Conservation (phyloP, 2,888 invertebrate genomes). For the Nemotelus nigrinus region DNA sequence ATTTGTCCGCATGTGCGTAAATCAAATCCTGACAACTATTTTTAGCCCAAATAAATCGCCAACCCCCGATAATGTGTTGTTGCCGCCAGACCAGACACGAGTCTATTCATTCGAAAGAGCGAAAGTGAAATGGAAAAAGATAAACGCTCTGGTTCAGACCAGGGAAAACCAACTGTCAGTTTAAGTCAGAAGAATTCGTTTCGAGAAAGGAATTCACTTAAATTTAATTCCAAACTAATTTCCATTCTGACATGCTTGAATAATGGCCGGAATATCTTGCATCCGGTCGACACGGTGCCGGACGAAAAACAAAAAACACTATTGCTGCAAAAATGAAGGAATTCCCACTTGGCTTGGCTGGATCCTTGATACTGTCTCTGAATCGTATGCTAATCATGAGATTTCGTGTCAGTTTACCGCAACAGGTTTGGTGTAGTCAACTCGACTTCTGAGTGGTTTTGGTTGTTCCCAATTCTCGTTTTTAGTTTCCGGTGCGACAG, state of each 20-base stretch:
- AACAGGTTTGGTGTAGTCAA: constrained; percentile 19
- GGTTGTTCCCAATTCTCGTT: too few relatives aligned
- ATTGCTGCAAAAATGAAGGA: background rate
- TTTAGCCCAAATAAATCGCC: constrained; percentile 5
- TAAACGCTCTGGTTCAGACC: background rate
- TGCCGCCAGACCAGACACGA: background rate
- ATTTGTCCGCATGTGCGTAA: background rate
- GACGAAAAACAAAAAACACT: background rate
- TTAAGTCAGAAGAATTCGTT: background rate
- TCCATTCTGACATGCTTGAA: constrained; percentile 19
- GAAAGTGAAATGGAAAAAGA: background rate
- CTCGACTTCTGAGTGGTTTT: too few relatives aligned
- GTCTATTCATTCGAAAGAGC: background rate
- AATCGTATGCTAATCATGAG: constrained; percentile 38
- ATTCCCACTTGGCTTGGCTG: background rate
- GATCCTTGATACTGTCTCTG: background rate
- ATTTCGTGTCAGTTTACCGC: constrained; percentile 34
- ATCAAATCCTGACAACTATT: background rate
- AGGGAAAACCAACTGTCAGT: background rate
- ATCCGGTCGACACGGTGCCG: background rate
- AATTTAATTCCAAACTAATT: constrained; percentile 18
- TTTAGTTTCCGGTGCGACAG: too few relatives aligned
- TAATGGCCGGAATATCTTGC: background rate
- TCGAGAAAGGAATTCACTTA: constrained; percentile 6
- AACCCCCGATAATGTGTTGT: background rate